Conservation (phyloP, 2,888 invertebrate species). For the Caenorhabditis uteleia region DNA sequence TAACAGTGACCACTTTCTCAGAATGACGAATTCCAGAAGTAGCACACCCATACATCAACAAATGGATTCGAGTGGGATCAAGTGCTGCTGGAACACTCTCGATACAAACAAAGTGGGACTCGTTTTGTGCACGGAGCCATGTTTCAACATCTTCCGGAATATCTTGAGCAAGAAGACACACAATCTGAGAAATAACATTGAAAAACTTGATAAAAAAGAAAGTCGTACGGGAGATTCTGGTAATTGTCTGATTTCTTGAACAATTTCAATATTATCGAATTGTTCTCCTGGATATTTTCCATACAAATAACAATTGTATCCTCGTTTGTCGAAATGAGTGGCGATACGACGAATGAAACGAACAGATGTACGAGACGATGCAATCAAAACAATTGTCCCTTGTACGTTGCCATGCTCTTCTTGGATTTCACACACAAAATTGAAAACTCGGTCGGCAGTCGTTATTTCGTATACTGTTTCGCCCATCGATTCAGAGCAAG, state of each 20-base stretch:
- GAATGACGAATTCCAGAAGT: constrained; percentile 27
- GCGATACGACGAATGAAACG: constrained; percentile 26
- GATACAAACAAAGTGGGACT: constrained; percentile 25
- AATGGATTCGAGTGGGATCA: constrained; percentile 20
- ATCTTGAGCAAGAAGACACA: constrained; percentile 28
- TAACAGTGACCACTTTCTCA: background rate
- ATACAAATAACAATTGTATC: constrained; percentile 31
- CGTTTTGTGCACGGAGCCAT: constrained; percentile 25
- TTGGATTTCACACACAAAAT: constrained; percentile 24
- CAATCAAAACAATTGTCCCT: constrained; percentile 21
- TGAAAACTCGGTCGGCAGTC: constrained; percentile 25
- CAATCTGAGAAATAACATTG: constrained; percentile 12
- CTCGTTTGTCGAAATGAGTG: constrained; percentile 34
- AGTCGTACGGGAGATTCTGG: constrained; percentile 22
- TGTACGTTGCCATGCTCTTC: constrained; percentile 14
- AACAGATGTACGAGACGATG: constrained; percentile 30
- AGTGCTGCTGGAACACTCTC: constrained; percentile 14
- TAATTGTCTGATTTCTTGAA: constrained; percentile 15
- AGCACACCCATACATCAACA: constrained; percentile 32
- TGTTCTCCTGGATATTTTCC: constrained; percentile 37
- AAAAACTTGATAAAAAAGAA: background rate
- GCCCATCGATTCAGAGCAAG: constrained; percentile 8
- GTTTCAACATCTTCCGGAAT: constrained; percentile 28
- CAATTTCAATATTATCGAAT: constrained; percentile 31
- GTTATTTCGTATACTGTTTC: constrained; percentile 16